Conservation (phyloP, 2,888 invertebrate species). For the Sycophila texana region DNA sequence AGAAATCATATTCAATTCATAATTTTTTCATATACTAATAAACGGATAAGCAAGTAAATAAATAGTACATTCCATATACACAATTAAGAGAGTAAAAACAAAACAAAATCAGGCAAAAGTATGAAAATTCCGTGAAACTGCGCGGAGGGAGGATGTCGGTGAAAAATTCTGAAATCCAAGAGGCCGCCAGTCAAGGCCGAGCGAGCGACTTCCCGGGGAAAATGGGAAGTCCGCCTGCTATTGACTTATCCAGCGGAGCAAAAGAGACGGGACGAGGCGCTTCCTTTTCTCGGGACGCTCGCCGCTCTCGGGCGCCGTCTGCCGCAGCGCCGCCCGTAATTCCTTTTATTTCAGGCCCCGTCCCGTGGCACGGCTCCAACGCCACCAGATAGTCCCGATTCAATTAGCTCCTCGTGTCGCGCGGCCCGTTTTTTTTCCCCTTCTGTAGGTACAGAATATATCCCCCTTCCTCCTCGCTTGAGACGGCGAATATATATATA, state of each 20-base stretch:
- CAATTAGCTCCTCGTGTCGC: conserved; percentile 49
- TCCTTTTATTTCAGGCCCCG: conserved; percentile 11
- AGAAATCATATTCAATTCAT: too few species aligned
- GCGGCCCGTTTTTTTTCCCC: background rate
- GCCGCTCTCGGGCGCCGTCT: background rate
- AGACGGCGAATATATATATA: background rate
- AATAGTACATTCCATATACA: too few species aligned
- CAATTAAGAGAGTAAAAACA: too few species aligned
- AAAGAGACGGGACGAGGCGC: background rate
- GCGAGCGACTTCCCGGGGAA: conserved; percentile 25
- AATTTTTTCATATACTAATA: too few species aligned
- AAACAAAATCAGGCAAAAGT: too few species aligned
- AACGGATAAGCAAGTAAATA: too few species aligned
- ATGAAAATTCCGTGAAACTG: conserved; percentile 30
- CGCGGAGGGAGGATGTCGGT: conserved; percentile 7
- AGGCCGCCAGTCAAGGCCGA: background rate
- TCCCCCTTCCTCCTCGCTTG: background rate
- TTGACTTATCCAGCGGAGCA: conserved; percentile 27
- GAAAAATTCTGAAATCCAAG: background rate
- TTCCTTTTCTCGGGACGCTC: too few species aligned
- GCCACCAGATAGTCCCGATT: conserved; percentile 46
- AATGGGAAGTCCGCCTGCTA: conserved; percentile 26
- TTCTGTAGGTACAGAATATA: too few species aligned
- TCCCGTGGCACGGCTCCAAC: conserved; percentile 28
- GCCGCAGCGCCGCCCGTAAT: background rate